phyloP scores from a whole-genome alignment of 2,888 invertebrate genomes.

The Troides aeacus region DNA sequence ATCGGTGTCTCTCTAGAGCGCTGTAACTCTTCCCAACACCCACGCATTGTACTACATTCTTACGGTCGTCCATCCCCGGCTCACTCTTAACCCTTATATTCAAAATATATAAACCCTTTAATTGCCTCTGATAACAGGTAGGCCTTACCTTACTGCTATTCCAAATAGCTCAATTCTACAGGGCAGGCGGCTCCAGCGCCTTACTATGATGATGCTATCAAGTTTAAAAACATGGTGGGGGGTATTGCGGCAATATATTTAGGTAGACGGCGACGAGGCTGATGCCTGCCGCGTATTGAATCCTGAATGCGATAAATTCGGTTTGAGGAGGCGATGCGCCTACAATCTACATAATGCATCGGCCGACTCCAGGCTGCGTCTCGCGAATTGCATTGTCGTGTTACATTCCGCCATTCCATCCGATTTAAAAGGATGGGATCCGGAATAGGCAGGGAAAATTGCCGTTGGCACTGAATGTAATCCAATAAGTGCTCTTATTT shows the following conservation, averaged over 20 bases:
- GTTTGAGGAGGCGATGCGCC: slow-evolving; percentile 58
- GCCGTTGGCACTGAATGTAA: slow-evolving; percentile 16
- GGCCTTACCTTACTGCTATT: too few relatives aligned
- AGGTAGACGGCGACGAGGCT: slow-evolving; percentile 57
- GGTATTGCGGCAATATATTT: slow-evolving; percentile 34
- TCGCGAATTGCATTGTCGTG: slow-evolving; percentile 59
- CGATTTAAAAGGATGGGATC: slow-evolving; percentile 20
- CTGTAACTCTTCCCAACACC: too few relatives aligned
- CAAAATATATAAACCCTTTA: too few relatives aligned
- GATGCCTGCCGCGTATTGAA: slow-evolving; percentile 71
- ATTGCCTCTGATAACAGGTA: too few relatives aligned
- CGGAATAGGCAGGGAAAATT: slow-evolving; percentile 7
- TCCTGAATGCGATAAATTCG: slow-evolving; percentile 78
- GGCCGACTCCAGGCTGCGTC: slow-evolving; percentile 31
- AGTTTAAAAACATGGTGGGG: too few relatives aligned
- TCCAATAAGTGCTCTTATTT: neutral
- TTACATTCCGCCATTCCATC: slow-evolving; percentile 35
- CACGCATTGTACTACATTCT: too few relatives aligned
- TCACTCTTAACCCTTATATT: too few relatives aligned
- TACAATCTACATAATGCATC: slow-evolving; percentile 74
- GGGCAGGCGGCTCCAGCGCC: too few relatives aligned
- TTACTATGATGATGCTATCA: too few relatives aligned
- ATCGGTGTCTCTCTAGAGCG: too few relatives aligned
- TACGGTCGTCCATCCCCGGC: too few relatives aligned
- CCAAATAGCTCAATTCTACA: too few relatives aligned